A percentile compares a stretch with the other conserved stretches of the same genome.
Evolutionary conservation across 2,113 vertebrate species (phyloP).

Genomic region (Eudyptes chrysolophus): DNA sequence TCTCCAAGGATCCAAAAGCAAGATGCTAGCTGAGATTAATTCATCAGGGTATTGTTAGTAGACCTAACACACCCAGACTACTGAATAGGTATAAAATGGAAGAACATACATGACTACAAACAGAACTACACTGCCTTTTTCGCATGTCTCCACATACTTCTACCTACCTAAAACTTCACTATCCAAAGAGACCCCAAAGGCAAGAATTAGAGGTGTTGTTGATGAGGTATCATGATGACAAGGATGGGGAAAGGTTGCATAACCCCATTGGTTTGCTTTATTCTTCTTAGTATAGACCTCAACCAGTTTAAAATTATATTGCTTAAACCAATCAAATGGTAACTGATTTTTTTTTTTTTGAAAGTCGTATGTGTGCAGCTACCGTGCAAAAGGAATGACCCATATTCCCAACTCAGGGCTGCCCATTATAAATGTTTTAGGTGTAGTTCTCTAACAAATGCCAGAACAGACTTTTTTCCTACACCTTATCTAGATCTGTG

Average conservation of each 20-base stretch:
- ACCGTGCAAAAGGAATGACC: not conserved
- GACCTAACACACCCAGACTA: not conserved
- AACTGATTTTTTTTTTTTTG: not conserved
- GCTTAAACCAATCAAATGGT: not conserved
- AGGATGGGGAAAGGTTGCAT: not conserved
- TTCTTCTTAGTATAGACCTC: not conserved
- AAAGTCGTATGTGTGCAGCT: not conserved
- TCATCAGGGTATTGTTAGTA: not conserved
- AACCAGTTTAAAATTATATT: not conserved
- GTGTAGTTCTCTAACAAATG: not conserved
- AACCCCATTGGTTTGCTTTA: not conserved
- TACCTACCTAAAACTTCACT: not conserved
- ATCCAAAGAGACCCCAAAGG: not conserved
- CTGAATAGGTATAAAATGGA: not conserved
- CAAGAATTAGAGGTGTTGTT: not conserved
- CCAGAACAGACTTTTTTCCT: not conserved
- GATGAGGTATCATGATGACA: not conserved
- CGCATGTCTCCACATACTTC: not conserved
- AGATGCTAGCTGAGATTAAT: not conserved
- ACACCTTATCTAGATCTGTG: not conserved
- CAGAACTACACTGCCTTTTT: not conserved
- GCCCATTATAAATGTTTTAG: not conserved
- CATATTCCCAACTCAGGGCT: not conserved
- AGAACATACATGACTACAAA: not conserved
- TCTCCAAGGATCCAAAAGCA: not conserved